Conservation (phyloP, 1,140 invertebrate species). For the Lasioglossum baleicum region DNA sequence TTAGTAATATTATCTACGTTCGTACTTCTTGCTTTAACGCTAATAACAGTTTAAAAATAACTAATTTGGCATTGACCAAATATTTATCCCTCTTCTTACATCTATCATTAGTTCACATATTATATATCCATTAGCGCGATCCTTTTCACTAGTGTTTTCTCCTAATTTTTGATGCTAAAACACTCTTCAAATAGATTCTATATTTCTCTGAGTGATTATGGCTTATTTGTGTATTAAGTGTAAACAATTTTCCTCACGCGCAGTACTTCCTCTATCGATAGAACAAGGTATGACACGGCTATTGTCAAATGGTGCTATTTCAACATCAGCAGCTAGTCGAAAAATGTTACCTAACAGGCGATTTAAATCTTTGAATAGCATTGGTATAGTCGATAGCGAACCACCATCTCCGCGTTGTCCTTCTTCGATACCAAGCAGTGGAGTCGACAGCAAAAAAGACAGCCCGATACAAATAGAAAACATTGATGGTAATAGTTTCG, state of each 20-base stretch:
- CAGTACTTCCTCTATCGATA: constrained; percentile 79
- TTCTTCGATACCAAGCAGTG: constrained; percentile 93
- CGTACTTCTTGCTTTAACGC: too few species aligned
- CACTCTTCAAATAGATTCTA: too few species aligned
- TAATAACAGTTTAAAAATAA: too few species aligned
- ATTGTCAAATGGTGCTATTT: constrained; percentile 65
- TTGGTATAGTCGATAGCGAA: constrained; percentile 77
- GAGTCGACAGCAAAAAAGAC: constrained; percentile 93
- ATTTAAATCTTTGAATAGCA: constrained; percentile 77
- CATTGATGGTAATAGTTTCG: constrained; percentile 83
- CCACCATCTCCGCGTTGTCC: constrained; percentile 85
- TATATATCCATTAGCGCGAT: too few species aligned
- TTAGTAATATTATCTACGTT: too few species aligned
- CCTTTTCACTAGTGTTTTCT: too few species aligned
- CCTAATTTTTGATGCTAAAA: too few species aligned
- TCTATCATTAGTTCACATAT: too few species aligned
- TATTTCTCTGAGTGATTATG: too few species aligned
- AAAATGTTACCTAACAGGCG: constrained; percentile 71
- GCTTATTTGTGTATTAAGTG: constrained; percentile 64
- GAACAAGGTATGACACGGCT: constrained; percentile 80
- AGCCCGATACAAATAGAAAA: constrained; percentile 95
- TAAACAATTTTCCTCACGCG: constrained; percentile 67
- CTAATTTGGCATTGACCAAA: too few species aligned
- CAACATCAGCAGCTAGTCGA: too few species aligned
- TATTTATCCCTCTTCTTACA: too few species aligned